A percentile compares a stretch with the other conserved stretches of the same genome.
Conservation (phyloP, 2,113 vertebrate genomes). For the Quiscalus mexicanus region DNA sequence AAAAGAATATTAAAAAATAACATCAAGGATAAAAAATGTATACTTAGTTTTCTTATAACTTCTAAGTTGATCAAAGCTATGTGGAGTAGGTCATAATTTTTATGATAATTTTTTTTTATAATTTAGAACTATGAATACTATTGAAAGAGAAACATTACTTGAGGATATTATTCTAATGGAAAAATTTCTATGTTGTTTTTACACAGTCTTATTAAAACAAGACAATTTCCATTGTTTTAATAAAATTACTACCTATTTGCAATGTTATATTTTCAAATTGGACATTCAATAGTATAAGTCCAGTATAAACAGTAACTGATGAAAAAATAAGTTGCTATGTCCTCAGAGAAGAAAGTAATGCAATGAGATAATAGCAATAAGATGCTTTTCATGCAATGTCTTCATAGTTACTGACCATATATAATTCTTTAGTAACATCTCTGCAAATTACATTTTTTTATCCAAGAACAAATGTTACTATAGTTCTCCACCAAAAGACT, state of each 20-base stretch:
- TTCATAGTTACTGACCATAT: not conserved
- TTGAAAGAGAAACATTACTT: not conserved
- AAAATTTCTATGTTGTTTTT: not conserved
- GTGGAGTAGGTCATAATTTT: not conserved
- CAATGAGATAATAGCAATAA: not conserved
- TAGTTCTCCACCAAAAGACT: not conserved
- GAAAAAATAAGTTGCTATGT: not conserved
- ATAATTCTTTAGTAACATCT: not conserved
- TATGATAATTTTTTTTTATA: not conserved
- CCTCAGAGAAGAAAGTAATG: not conserved
- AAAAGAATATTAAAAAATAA: not conserved
- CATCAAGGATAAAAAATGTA: not conserved
- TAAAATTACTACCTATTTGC: not conserved
- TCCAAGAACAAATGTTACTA: not conserved
- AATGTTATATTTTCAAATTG: not conserved
- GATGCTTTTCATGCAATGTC: not conserved
- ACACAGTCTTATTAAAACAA: not conserved
- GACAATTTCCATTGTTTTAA: not conserved
- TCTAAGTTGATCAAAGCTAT: not conserved
- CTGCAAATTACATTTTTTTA: not conserved
- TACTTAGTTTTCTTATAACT: not conserved
- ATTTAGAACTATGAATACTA: not conserved
- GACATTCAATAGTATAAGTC: not conserved
- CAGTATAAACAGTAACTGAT: not conserved
- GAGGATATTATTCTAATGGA: not conserved